Evolutionary conservation across 2,113 vertebrate species (phyloP).

Genomic region (Pristiophorus japonicus): DNA sequence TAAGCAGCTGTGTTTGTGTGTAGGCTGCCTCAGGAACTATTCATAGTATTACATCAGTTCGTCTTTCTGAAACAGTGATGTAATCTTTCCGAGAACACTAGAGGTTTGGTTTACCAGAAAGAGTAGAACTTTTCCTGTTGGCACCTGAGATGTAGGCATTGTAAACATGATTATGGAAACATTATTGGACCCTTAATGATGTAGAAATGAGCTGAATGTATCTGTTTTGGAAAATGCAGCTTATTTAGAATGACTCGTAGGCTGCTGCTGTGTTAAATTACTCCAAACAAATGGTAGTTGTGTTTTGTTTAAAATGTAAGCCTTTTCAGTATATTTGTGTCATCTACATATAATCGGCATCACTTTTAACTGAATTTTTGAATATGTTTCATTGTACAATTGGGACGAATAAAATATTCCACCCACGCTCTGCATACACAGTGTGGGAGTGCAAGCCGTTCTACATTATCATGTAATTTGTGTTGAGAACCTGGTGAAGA

Average conservation of each 20-base stretch:
- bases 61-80: slow-evolving; percentile 48
- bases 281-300: not conserved
- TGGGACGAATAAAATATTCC: not conserved
- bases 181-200: not conserved
- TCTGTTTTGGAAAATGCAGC: not conserved
- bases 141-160: slow-evolving; percentile 65
- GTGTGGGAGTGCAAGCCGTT: not conserved
- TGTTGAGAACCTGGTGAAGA: not conserved
- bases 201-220: not conserved
- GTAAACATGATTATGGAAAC: slow-evolving; percentile 45
- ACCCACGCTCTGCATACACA: not conserved
- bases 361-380: no score
- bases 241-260: not conserved
- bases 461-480: not conserved
- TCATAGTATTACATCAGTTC: slow-evolving; percentile 27
- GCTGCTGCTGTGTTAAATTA: not conserved
- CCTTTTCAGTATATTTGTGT: not conserved
- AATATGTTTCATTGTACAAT: no score
- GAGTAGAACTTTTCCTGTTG: slow-evolving; percentile 65
- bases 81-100: slow-evolving; percentile 66
- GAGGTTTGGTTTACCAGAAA: slow-evolving; percentile 68
- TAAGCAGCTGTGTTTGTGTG: slow-evolving; percentile 1
- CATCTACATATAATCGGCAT: no score
- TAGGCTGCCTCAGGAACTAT: slow-evolving; percentile 11
- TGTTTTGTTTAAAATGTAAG: not conserved